These are phyloP conservation scores for Astreopora myriophthalma DNA, from an alignment of 64 coral and sea anemone genomes.

Conservation along the genomic window DNA sequence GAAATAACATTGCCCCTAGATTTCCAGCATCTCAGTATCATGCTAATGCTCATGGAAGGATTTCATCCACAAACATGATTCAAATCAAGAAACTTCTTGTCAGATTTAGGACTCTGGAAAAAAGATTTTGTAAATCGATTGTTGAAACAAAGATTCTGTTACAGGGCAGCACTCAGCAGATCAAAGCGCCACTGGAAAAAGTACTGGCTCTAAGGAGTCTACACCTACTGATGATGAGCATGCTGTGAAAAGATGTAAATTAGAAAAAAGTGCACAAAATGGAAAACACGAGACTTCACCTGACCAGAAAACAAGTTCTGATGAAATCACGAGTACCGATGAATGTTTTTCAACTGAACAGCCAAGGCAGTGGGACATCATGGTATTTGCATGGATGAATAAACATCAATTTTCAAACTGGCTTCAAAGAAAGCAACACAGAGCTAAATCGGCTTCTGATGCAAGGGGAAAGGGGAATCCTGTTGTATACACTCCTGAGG, in stretches of 20 bases:
- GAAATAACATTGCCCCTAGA: too few species aligned
- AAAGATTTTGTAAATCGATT: too few species aligned
- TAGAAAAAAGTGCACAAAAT: not conserved
- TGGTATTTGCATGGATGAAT: slow-evolving; percentile 28
- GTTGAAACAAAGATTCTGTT: too few species aligned
- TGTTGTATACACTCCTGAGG: not conserved
- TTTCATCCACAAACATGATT: too few species aligned
- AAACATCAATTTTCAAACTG: slow-evolving; percentile 13
- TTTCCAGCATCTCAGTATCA: too few species aligned
- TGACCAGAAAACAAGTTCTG: not conserved
- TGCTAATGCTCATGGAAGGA: too few species aligned
- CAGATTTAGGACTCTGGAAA: not conserved
- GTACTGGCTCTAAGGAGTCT: not conserved
- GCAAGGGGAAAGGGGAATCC: not conserved
- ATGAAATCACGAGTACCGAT: not conserved
- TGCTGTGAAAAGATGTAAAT: not conserved
- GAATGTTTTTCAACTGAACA: not conserved
- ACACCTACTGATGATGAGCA: not conserved
- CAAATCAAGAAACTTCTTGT: too few species aligned
- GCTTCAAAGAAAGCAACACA: not conserved
- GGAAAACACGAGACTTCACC: not conserved
- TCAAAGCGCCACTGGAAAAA: slow-evolving; percentile 34
- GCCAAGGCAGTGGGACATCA: not conserved
- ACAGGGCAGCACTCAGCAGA: not conserved
- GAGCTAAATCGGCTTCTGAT: not conserved